Evolutionary conservation across 1,140 invertebrate species (phyloP).

Genomic region (Aradophagus sp.): DNA sequence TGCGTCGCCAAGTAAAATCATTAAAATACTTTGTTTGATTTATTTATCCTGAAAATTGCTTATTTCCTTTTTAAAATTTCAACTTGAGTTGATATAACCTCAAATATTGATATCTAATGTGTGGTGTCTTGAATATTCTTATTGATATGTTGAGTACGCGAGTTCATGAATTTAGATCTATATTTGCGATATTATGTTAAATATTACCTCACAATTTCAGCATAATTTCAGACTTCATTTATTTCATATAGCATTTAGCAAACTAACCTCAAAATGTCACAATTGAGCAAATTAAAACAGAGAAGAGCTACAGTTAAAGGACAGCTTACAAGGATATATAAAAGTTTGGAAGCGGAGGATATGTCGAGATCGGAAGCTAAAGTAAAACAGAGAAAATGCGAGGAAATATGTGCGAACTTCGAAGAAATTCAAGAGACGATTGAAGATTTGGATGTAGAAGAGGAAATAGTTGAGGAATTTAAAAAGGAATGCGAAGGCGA

Average conservation of each 20-base stretch:
- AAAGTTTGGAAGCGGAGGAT: background rate
- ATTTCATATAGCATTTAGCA: no score
- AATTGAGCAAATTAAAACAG: constrained; percentile 3
- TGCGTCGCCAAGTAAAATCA: background rate
- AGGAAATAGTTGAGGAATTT: background rate
- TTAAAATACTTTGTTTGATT: constrained; percentile 1
- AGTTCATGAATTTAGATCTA: no score
- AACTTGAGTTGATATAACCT: background rate
- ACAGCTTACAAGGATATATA: background rate
- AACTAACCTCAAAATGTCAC: no score
- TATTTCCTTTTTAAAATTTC: background rate
- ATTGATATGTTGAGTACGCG: background rate
- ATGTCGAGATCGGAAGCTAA: constrained; percentile 12
- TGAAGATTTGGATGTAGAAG: background rate
- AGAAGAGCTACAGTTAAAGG: background rate
- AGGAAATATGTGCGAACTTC: constrained; percentile 1
- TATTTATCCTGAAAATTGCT: no score
- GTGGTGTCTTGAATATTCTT: background rate
- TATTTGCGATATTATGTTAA: no score
- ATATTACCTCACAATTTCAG: no score
- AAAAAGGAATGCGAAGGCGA: background rate
- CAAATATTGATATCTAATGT: constrained; percentile 3
- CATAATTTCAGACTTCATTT: background rate
- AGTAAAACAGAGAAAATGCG: constrained; percentile 5
- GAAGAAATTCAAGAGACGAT: constrained; percentile 1